phyloP scores from a whole-genome alignment of 2,797 vertebrate species.

The Hylomyscus alleni region DNA sequence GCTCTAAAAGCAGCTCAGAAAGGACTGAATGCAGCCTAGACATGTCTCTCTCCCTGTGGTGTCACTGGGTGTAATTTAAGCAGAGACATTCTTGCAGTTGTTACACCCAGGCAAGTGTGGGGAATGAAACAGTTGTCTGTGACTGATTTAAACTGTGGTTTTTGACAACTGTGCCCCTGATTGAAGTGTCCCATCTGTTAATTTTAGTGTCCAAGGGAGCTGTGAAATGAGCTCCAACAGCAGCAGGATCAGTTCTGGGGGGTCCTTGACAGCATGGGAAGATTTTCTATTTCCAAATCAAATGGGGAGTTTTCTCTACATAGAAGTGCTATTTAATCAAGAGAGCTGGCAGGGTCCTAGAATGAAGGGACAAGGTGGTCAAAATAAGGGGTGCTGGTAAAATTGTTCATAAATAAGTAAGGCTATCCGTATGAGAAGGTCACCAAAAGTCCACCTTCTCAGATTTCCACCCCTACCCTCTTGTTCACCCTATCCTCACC shows the following conservation, averaged over 20 bases:
- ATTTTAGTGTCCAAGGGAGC: conserved; percentile 78
- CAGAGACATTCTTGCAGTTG: conserved; percentile 83
- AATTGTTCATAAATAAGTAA: conserved; percentile 65
- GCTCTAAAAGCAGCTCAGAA: conserved; percentile 78
- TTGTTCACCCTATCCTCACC: background rate
- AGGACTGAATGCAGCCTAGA: conserved; percentile 70
- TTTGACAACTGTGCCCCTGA: conserved; percentile 84
- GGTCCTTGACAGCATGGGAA: conserved; percentile 73
- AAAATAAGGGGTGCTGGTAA: conserved; percentile 6
- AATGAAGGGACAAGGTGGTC: conserved; percentile 51
- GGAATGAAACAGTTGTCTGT: conserved; percentile 86
- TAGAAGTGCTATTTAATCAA: conserved; percentile 65
- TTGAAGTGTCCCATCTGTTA: conserved; percentile 81
- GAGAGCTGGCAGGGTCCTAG: conserved; percentile 7
- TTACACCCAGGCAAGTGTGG: conserved; percentile 83
- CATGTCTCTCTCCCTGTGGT: conserved; percentile 77
- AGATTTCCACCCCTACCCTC: background rate
- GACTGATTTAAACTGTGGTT: conserved; percentile 85
- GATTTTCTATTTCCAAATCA: conserved; percentile 67
- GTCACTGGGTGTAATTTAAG: conserved; percentile 85
- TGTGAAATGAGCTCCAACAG: conserved; percentile 73
- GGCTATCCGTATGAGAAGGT: conserved; percentile 35
- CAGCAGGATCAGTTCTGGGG: conserved; percentile 69
- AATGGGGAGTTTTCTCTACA: conserved; percentile 64
- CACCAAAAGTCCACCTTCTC: conserved; percentile 55